Percentiles rank a stretch among this genome's conserved stretches.
Conservation (phyloP, 2,113 vertebrate species). For the Balaenoptera acutorostrata region DNA sequence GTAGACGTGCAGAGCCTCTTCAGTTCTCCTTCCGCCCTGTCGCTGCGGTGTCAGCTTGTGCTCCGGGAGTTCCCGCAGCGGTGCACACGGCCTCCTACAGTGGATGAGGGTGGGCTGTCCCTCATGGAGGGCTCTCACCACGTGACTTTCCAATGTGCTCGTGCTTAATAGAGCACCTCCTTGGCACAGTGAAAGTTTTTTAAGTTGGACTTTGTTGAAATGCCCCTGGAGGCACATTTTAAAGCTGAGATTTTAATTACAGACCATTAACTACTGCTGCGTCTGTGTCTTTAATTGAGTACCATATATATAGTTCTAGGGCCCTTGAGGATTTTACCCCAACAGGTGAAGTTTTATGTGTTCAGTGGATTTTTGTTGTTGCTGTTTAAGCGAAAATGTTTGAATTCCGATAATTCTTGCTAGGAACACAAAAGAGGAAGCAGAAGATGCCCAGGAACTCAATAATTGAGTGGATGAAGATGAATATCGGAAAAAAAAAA, state of each 20-base stretch:
- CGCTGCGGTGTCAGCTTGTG: background rate
- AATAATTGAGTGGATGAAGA: background rate
- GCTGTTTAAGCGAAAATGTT: background rate
- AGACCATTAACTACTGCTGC: background rate
- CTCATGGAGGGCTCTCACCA: background rate
- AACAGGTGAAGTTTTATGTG: background rate
- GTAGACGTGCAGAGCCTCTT: background rate
- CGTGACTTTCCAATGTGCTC: background rate
- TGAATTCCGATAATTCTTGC: background rate
- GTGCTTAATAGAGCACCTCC: background rate
- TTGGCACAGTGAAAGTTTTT: background rate
- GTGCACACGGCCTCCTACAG: fast-evolving
- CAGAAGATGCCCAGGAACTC: background rate
- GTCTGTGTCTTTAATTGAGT: background rate
- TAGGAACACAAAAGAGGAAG: background rate
- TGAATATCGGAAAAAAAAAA: background rate
- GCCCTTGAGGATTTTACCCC: background rate
- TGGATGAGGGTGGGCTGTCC: background rate
- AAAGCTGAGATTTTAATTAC: background rate
- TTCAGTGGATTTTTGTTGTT: background rate
- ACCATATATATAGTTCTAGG: background rate
- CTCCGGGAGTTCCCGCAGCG: fast-evolving
- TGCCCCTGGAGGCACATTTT: background rate
- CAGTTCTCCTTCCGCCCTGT: background rate
- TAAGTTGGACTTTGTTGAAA: background rate